Conservation (phyloP, 2,113 vertebrate species). For the Chionomys nivalis region DNA sequence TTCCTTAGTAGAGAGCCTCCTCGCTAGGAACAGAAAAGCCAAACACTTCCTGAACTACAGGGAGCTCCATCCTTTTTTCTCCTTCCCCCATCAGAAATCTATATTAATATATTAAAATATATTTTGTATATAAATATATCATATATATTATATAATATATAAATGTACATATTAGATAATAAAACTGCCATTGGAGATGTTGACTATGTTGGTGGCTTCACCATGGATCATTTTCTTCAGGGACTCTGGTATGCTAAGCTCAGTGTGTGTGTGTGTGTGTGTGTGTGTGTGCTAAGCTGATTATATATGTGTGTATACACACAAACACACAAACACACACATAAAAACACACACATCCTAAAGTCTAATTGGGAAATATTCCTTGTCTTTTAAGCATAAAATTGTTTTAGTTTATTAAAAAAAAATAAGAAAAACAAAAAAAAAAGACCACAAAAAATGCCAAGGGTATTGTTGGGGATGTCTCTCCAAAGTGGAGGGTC, state of each 20-base stretch:
- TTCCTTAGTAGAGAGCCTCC: constrained; percentile 80
- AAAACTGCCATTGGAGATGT: constrained; percentile 90
- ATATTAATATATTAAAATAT: constrained; percentile 69
- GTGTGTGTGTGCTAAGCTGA: background rate
- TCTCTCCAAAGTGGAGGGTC: constrained; percentile 84
- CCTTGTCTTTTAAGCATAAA: constrained; percentile 87
- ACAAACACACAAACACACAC: background rate
- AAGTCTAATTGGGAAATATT: constrained; percentile 78
- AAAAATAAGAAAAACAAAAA: constrained; percentile 49
- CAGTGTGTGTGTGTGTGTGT: constrained; percentile 82
- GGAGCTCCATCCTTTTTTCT: constrained; percentile 61
- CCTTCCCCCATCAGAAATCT: constrained; percentile 61
- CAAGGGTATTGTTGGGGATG: constrained; percentile 84
- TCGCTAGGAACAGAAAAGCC: background rate
- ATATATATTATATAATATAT: background rate
- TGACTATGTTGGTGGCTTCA: constrained; percentile 96
- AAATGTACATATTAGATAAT: background rate
- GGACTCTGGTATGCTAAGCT: constrained; percentile 97
- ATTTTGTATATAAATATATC: background rate
- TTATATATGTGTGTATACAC: constrained; percentile 39
- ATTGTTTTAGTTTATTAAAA: constrained; percentile 87
- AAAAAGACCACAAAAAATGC: constrained; percentile 65
- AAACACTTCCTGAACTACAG: constrained; percentile 85
- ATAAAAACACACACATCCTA: constrained; percentile 78
- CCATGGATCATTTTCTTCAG: constrained; percentile 99